Evolutionary conservation across 2,797 vertebrate genomes (phyloP).

Genomic region (Denticeps clupeoides): DNA sequence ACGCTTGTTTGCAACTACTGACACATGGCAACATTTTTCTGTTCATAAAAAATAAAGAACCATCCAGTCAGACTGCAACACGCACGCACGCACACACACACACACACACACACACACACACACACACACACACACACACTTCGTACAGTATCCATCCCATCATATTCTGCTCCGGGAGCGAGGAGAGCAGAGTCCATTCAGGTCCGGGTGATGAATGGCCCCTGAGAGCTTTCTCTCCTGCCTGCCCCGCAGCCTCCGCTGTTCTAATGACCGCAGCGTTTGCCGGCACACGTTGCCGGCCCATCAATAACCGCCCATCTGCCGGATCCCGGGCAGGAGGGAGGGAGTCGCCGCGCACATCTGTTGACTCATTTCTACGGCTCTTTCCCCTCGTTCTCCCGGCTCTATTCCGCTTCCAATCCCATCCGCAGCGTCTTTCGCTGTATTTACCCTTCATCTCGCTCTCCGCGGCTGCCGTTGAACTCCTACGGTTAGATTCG

Average conservation of each 20-base stretch:
- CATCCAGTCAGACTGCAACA: background rate
- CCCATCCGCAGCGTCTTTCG: too few species aligned
- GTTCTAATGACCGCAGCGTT: constrained; percentile 43
- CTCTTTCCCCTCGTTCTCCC: background rate
- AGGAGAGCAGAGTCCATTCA: constrained; percentile 14
- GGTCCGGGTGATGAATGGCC: constrained; percentile 36
- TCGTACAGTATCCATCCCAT: too few species aligned
- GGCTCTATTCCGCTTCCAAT: background rate
- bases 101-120: too few species aligned
- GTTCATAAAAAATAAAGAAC: constrained; percentile 46
- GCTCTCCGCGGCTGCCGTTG: constrained; percentile 32
- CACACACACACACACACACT: too few species aligned
- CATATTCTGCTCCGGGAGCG: constrained; percentile 20
- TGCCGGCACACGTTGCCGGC: constrained; percentile 43
- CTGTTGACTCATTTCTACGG: constrained; percentile 48
- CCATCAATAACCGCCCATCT: constrained; percentile 56
- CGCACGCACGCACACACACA: too few species aligned
- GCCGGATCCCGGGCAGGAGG: constrained; percentile 55
- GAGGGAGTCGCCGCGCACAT: constrained; percentile 44
- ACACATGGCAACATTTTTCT: constrained; percentile 46
- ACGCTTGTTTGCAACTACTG: constrained; percentile 52
- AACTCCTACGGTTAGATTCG: constrained; percentile 32
- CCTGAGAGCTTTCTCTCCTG: constrained; percentile 34
- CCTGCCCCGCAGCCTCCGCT: constrained; percentile 14
- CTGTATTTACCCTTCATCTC: too few species aligned